Evolutionary conservation across 2,797 vertebrate genomes (phyloP).

Genomic region (Melanotaenia maccullochi): DNA sequence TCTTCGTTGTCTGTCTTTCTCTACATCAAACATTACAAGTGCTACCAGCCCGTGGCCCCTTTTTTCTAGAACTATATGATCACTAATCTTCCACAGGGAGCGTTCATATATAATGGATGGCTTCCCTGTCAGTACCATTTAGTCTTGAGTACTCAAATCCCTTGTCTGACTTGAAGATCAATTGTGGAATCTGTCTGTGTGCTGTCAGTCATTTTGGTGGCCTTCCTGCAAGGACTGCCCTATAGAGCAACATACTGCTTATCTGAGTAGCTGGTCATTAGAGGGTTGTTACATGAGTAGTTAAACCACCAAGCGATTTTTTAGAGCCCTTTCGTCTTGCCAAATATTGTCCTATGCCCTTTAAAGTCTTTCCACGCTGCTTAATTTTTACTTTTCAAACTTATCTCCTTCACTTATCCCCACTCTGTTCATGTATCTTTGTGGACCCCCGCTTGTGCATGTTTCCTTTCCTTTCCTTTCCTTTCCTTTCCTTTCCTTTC

Average conservation of each 20-base stretch:
- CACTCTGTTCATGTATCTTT: not conserved
- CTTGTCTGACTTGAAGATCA: slow-evolving; percentile 75
- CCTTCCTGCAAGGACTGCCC: slow-evolving; percentile 51
- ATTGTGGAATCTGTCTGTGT: slow-evolving; percentile 61
- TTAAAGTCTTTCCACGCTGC: slow-evolving; percentile 19
- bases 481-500: not conserved
- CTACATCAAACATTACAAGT: slow-evolving; percentile 69
- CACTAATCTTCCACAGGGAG: slow-evolving; percentile 63
- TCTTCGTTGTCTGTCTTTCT: slow-evolving; percentile 51
- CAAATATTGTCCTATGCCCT: slow-evolving; percentile 16
- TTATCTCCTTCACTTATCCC: slow-evolving; percentile 5
- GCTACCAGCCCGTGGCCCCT: slow-evolving; percentile 52
- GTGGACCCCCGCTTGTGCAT: not conserved
- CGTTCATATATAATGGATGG: slow-evolving; percentile 77
- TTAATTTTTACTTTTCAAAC: slow-evolving; percentile 19
- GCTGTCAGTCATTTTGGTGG: slow-evolving; percentile 73
- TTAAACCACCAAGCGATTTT: slow-evolving; percentile 33
- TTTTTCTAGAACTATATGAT: slow-evolving; percentile 64
- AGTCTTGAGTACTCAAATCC: slow-evolving; percentile 70
- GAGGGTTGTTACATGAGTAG: slow-evolving; percentile 45
- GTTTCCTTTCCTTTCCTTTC: not conserved
- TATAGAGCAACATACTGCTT: slow-evolving; percentile 44
- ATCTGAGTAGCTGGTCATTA: slow-evolving; percentile 49
- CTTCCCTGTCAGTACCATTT: slow-evolving; percentile 71
- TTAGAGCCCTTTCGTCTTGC: slow-evolving; percentile 21